A percentile compares a stretch with the other conserved stretches of the same genome.
Evolutionary conservation across 1,140 invertebrate genomes (phyloP).

Genomic region (Dendroctonus valens): DNA sequence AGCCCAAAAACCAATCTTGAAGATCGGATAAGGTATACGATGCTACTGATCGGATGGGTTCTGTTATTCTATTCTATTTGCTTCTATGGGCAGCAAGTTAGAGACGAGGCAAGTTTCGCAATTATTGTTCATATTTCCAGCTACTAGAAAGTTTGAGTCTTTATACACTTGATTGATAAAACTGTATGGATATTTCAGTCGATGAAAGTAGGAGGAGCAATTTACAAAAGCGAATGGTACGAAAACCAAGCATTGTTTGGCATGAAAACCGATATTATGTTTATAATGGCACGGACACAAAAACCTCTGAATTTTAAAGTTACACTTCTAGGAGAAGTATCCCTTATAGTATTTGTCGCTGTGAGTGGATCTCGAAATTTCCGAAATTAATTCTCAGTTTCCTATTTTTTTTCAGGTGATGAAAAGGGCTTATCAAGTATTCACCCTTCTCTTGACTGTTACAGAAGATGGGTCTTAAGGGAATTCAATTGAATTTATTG

Average conservation of each 20-base stretch:
- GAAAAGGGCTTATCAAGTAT: slow-evolving; percentile 2
- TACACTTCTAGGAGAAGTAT: background rate
- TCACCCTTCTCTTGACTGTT: slow-evolving; percentile 9
- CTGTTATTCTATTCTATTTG: slow-evolving; percentile 20
- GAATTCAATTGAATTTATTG: no score
- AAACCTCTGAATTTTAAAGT: background rate
- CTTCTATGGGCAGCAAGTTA: slow-evolving; percentile 12
- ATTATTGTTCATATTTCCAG: no score
- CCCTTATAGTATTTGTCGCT: slow-evolving; percentile 3
- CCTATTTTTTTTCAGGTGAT: slow-evolving; percentile 8
- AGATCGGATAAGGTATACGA: slow-evolving; percentile 15
- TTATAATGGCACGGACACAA: background rate
- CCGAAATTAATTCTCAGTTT: background rate
- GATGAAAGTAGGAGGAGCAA: slow-evolving; percentile 9
- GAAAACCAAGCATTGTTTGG: background rate
- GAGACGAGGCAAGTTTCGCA: slow-evolving; percentile 6
- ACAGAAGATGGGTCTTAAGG: background rate
- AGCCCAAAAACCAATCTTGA: slow-evolving; percentile 5
- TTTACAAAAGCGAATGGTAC: slow-evolving; percentile 24
- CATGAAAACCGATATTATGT: background rate
- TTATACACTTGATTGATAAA: no score
- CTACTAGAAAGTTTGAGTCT: no score
- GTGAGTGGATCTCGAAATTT: background rate
- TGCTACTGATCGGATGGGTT: slow-evolving; percentile 17
- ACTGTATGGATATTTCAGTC: slow-evolving; percentile 2